Evolutionary conservation across 2,113 vertebrate species (phyloP).

Genomic region (Aythya baeri): DNA sequence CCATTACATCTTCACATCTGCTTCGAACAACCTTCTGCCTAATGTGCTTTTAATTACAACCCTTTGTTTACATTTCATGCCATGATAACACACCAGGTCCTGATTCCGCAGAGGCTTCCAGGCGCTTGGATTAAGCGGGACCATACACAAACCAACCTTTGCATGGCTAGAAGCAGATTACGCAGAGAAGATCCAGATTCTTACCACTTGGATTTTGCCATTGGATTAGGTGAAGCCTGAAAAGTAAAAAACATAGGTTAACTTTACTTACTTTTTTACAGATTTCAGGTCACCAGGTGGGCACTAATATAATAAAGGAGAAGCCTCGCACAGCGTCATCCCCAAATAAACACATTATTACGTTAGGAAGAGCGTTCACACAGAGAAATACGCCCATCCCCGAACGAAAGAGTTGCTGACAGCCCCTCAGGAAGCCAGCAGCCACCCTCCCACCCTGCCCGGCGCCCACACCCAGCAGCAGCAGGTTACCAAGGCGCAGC

Average conservation of each 20-base stretch:
- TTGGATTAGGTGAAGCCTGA: background rate
- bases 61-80: background rate
- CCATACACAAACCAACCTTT: background rate
- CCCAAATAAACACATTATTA: accelerated
- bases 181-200: background rate
- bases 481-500: background rate
- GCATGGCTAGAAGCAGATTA: background rate
- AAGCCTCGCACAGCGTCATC: accelerated
- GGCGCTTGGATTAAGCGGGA: background rate
- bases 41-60: background rate
- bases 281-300: background rate
- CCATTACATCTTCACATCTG: background rate
- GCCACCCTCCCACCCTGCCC: background rate
- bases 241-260: background rate
- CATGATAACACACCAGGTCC: background rate
- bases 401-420: accelerated
- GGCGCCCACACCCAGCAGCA: background rate
- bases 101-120: background rate
- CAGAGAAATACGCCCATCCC: accelerated
- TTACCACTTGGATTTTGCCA: background rate
- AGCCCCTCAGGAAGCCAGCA: background rate
- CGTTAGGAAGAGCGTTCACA: accelerated
- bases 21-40: background rate
- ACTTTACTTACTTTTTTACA: accelerated
- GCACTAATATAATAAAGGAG: accelerated